Evolutionary conservation across 2,888 invertebrate genomes (phyloP), one percentile per base, ranked within the genome.

Genomic region (Sarcophaga subvicina): DNA sequence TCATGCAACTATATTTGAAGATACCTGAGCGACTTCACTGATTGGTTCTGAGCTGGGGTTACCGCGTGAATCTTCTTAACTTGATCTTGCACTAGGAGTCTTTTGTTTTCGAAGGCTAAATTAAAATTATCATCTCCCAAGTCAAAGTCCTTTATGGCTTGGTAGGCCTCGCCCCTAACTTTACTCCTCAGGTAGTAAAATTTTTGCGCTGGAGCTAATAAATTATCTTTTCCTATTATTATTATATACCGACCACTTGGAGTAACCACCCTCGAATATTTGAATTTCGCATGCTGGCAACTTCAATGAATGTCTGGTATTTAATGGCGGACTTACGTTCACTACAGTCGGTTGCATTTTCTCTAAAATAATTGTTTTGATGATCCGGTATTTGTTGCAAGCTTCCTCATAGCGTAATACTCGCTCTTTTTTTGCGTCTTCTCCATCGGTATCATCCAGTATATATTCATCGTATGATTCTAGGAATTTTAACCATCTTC

Each of bases 161-260:
- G 66, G 37, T 66, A 66, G 14, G 66, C n/a, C 37, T 66, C 66
- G 4, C 27, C 66, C 66, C 66, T 66, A 14, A 37, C 66, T 66
- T 27, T 66, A 27, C 66, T 66, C 27, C 66, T 66, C 4, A 12
- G 5, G 3, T 27, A 37, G 14, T 37, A 66, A n/a, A 37, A 17
- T 14, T 66, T 66, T 17, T 27, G 37, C 8, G 37, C 6, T 37
- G 37, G 8, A 37, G 6, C 37, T 37, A 37, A 37, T 0, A 37
- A 37, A 37, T 37, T 37, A 37, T 37, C 37, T 37, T 37, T 8
- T 37, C 27, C 27, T 27, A 27, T 27, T 4, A 27, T 27, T 22
- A 22, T 22, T 22, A 22, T 22, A 27, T 27, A 5, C 27, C 27
- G 27, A 4, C 27, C 37, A 37, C 8, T 37, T 37, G 37, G 37